Percentiles rank a stretch among this genome's conserved stretches.
phyloP scores from a whole-genome alignment of 1,140 invertebrate genomes.

The Scaptodrosophila lebanonensis region DNA sequence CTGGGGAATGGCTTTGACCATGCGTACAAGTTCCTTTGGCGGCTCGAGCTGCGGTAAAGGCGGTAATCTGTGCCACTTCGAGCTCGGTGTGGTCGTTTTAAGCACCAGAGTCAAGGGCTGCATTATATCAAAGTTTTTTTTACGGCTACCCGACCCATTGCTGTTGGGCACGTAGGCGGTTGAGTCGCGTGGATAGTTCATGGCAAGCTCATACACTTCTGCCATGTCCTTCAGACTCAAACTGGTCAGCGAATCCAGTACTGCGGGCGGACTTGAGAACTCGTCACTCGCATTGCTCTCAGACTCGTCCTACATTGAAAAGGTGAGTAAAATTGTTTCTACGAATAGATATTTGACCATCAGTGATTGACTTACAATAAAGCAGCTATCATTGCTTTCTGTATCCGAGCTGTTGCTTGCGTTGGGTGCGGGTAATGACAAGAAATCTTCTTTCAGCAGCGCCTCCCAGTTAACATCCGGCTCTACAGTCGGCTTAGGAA shows the following conservation, averaged over 20 bases:
- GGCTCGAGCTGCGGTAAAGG: conserved; percentile 4
- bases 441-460: conserved; percentile 38
- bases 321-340: conserved; percentile 4
- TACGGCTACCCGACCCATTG: neutral
- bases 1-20: neutral
- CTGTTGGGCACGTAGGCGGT: conserved; percentile 1
- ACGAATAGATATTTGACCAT: neutral
- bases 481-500: neutral
- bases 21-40: neutral
- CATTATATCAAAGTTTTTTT: neutral
- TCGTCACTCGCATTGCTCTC: neutral
- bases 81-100: neutral
- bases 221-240: conserved; percentile 13
- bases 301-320: conserved; percentile 39
- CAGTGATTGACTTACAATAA: conserved; percentile 18
- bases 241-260: neutral
- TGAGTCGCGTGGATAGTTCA: neutral
- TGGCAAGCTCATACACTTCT: neutral
- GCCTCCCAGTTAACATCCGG: conserved; percentile 32
- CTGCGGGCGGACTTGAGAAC: neutral
- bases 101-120: neutral
- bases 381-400: neutral
- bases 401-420: conserved; percentile 5
- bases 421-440: neutral
- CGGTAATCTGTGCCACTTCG: neutral